phyloP scores from a whole-genome alignment of 2,113 vertebrate genomes.

The Hemibagrus wyckioides region DNA sequence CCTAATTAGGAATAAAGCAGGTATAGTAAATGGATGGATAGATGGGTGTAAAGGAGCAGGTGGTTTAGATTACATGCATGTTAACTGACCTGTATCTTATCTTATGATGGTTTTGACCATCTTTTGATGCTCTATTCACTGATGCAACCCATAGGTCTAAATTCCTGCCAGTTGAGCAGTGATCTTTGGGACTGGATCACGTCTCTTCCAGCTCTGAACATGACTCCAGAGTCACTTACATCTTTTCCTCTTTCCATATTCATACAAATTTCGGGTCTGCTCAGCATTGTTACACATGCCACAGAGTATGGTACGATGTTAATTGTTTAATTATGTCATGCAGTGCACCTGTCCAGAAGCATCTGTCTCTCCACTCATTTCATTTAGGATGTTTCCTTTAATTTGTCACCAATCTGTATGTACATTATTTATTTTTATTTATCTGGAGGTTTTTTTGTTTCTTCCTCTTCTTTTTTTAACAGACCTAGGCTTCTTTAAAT shows the following conservation, averaged over 20 bases:
- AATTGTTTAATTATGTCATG: neutral
- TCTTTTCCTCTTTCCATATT: neutral
- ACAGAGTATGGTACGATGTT: neutral
- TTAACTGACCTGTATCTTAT: too few relatives aligned
- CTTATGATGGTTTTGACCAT: neutral
- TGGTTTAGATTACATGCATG: neutral
- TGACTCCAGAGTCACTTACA: neutral
- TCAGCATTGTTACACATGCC: neutral
- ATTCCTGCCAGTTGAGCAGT: neutral
- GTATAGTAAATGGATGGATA: too few relatives aligned
- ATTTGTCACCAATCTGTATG: neutral
- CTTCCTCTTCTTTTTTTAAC: neutral
- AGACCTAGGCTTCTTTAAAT: neutral
- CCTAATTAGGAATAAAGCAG: too few relatives aligned
- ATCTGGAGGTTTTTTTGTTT: neutral
- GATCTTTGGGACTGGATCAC: neutral
- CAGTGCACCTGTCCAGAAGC: constrained; percentile 6
- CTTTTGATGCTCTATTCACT: neutral
- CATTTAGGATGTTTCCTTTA: neutral
- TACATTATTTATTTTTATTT: neutral
- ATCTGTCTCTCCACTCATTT: neutral
- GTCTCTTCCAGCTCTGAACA: neutral
- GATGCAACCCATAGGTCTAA: neutral
- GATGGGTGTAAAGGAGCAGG: neutral
- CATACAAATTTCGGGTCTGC: neutral